Evolutionary conservation across 1,140 invertebrate species (phyloP).

Genomic region (Chionoecetes opilio): DNA sequence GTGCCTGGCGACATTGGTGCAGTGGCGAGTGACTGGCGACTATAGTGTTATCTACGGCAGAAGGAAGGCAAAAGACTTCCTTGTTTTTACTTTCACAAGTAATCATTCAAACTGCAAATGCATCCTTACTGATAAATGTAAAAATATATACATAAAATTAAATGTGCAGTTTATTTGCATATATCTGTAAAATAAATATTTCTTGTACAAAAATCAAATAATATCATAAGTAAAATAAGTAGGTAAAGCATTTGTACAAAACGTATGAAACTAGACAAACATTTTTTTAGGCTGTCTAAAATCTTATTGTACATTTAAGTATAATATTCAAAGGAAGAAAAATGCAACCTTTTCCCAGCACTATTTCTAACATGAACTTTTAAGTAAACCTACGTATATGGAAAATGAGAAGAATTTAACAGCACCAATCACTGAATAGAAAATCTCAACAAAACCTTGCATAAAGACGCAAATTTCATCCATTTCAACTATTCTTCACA

Average conservation of each 20-base stretch:
- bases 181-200: constrained; percentile 24
- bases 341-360: constrained; percentile 17
- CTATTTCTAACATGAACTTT: constrained; percentile 21
- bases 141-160: neutral
- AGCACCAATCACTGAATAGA: neutral
- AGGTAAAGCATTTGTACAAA: constrained; percentile 30
- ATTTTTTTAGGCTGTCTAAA: neutral
- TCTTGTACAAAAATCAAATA: neutral
- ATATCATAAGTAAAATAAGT: constrained; percentile 22
- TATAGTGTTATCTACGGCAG: no score
- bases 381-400: neutral
- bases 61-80: no score
- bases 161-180: neutral
- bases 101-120: no score
- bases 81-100: no score
- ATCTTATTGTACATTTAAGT: constrained; percentile 3
- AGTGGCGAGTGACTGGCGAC: no score
- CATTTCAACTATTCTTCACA: constrained; percentile 11
- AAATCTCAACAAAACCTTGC: constrained; percentile 1
- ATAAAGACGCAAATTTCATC: neutral
- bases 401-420: neutral
- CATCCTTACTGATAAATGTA: no score
- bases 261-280: neutral
- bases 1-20: no score
- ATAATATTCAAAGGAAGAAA: neutral